Evolutionary conservation across 2,888 invertebrate genomes (phyloP).

Genomic region (Apoda limacodes): DNA sequence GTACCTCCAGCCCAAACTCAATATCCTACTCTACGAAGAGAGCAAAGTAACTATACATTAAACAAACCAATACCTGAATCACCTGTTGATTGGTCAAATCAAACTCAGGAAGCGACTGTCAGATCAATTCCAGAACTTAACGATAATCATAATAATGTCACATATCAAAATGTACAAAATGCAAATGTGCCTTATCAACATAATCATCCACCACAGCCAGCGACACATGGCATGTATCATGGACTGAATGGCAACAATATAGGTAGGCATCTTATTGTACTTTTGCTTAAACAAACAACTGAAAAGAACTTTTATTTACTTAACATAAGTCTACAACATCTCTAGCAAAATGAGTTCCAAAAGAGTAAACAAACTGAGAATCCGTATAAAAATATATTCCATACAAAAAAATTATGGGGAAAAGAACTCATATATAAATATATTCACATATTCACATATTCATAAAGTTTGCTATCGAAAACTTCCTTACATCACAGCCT

Average conservation of each 20-base stretch:
- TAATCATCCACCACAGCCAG: slow-evolving; percentile 46
- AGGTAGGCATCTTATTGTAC: no score
- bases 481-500: no score
- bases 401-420: no score
- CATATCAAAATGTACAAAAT: slow-evolving; percentile 60
- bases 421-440: no score
- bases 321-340: no score
- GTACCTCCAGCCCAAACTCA: slow-evolving; percentile 63
- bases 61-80: slow-evolving; percentile 54
- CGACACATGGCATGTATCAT: slow-evolving; percentile 39
- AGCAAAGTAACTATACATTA: slow-evolving; percentile 51
- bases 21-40: slow-evolving; percentile 53
- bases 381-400: no score
- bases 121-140: slow-evolving; percentile 47
- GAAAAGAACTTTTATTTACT: no score
- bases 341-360: no score
- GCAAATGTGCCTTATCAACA: slow-evolving; percentile 59
- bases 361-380: no score
- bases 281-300: no score
- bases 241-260: slow-evolving; percentile 58
- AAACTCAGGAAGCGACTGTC: slow-evolving; percentile 44
- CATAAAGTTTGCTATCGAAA: no score
- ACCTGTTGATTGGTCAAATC: slow-evolving; percentile 61
- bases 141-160: slow-evolving; percentile 61
- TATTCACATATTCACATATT: no score